Percentiles rank a stretch among this genome's conserved stretches.
phyloP scores from a whole-genome alignment of 2,888 invertebrate species.

The Chrysopilus asiliformis region DNA sequence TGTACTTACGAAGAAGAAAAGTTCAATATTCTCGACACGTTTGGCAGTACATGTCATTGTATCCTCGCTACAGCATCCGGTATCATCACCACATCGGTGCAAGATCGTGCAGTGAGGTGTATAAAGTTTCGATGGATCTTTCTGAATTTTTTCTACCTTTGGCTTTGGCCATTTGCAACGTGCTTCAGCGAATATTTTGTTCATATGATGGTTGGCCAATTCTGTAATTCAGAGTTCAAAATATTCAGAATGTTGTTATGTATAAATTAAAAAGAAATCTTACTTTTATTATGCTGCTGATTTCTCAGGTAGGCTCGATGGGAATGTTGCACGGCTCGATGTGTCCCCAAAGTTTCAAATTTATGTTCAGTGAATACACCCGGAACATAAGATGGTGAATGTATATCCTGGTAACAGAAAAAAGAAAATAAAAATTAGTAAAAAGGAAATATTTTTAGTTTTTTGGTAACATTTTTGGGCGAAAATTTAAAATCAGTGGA shows the following conservation, averaged over 20 bases:
- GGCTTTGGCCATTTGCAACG: slow-evolving; percentile 46
- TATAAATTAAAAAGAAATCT: slow-evolving; percentile 6
- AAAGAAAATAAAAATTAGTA: background rate
- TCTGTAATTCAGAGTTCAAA: slow-evolving; percentile 23
- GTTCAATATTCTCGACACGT: slow-evolving; percentile 51
- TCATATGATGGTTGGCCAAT: slow-evolving; percentile 27
- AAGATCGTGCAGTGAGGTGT: slow-evolving; percentile 75
- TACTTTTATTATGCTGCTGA: slow-evolving; percentile 26
- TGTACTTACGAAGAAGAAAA: slow-evolving; percentile 75
- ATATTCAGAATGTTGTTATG: too few relatives aligned
- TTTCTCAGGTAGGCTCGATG: slow-evolving; percentile 23
- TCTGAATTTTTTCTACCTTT: slow-evolving; percentile 57
- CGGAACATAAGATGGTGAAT: slow-evolving; percentile 26
- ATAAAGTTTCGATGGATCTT: slow-evolving; percentile 51
- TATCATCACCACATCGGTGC: slow-evolving; percentile 75
- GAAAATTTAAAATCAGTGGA: too few relatives aligned
- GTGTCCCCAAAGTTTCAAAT: slow-evolving; percentile 26
- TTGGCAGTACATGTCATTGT: slow-evolving; percentile 65
- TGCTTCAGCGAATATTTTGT: slow-evolving; percentile 24
- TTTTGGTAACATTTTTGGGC: background rate
- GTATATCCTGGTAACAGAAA: slow-evolving; percentile 16
- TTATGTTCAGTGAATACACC: slow-evolving; percentile 28
- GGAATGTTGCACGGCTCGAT: slow-evolving; percentile 24
- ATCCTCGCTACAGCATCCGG: slow-evolving; percentile 70
- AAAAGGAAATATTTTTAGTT: too few relatives aligned